These are phyloP conservation scores for Paralvinella palmiformis DNA, from an alignment of 1,140 invertebrate species.

Conservation along the genomic window DNA sequence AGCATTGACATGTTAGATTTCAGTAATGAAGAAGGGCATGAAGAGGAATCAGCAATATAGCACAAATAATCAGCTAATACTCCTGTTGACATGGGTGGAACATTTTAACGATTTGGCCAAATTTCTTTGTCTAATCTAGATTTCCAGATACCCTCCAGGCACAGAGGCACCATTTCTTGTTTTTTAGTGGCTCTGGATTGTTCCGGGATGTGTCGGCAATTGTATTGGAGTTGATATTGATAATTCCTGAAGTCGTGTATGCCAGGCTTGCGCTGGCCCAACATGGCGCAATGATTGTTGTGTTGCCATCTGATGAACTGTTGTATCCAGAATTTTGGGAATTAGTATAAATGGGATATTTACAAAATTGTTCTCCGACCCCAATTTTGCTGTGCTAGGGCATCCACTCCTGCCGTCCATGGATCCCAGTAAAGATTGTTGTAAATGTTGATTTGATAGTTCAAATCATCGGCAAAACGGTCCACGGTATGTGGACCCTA, in stretches of 20 bases:
- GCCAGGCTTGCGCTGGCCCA: too few species aligned
- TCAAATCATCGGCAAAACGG: not conserved
- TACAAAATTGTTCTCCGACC: constrained; percentile 18
- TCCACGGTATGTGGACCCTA: constrained; percentile 3
- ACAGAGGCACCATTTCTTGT: not conserved
- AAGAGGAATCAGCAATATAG: not conserved
- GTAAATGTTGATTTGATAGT: not conserved
- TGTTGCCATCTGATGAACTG: too few species aligned
- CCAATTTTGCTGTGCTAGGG: constrained; percentile 19
- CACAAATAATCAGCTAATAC: not conserved
- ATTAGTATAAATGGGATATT: constrained; percentile 18
- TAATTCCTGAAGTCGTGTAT: too few species aligned
- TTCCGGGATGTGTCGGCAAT: not conserved
- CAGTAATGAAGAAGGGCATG: not conserved
- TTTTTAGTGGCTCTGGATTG: not conserved
- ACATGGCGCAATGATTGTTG: too few species aligned
- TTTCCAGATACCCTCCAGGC: not conserved
- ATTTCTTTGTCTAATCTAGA: not conserved
- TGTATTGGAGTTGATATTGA: too few species aligned
- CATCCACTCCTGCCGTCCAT: constrained; percentile 4
- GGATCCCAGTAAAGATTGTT: constrained; percentile 18
- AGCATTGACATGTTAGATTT: not conserved
- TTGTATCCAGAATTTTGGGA: not conserved
- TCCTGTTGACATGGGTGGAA: not conserved
- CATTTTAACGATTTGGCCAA: not conserved